Evolutionary conservation across 2,888 invertebrate genomes (phyloP), one percentile per base, ranked within the genome.

Genomic region (Tribolium freemani): DNA sequence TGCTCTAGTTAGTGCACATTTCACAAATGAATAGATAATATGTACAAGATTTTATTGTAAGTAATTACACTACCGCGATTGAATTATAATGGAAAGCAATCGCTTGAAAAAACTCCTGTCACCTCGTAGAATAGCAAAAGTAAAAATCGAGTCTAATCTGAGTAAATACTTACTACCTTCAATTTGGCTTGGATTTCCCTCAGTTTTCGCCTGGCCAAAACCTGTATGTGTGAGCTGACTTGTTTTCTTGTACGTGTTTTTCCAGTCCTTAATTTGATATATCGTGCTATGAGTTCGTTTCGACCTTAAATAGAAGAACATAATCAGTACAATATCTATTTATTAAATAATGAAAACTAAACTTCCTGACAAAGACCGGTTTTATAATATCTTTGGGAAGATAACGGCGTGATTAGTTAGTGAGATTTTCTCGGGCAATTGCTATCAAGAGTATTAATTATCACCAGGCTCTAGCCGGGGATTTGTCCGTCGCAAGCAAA

Each of bases 181-280:
- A 97, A 92, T 92, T 98, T 98, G 83, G 97, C 95, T 88, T 99
- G 98, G 82, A 98, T 96, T 90, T 99, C 99, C 82, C 99, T 93
- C 82, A 98, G 91, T 91, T 98, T 99, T 89, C 99, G 92, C 87
- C 99, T 92, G 81, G 99, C 99, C 86, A 99, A 92, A 85, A 99
- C 99, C 90, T 99, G 99, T 88, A 99, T 99, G 88, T 99, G 99
- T 84, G 98, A 99, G 84, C 99, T 99, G 84, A 99, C 99, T 90
- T 99, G 99, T 89, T 99, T 99, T 86, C 99, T 91, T 87, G 99
- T 99, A 87, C 99, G 93, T 88, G 99, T 99, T 88, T 99, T 99
- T 79, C 99, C 99, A 81, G 99, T 99, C 84, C 99, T 92, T 86
- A 99, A 90, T 91, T 99, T 99, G 87, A 99, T 99, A 90, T 99